A percentile compares a stretch with the other conserved stretches of the same genome.
These are phyloP conservation scores for Drosophila lacteicornis DNA, from an alignment of 1,140 invertebrate species.

Conservation along the genomic window DNA sequence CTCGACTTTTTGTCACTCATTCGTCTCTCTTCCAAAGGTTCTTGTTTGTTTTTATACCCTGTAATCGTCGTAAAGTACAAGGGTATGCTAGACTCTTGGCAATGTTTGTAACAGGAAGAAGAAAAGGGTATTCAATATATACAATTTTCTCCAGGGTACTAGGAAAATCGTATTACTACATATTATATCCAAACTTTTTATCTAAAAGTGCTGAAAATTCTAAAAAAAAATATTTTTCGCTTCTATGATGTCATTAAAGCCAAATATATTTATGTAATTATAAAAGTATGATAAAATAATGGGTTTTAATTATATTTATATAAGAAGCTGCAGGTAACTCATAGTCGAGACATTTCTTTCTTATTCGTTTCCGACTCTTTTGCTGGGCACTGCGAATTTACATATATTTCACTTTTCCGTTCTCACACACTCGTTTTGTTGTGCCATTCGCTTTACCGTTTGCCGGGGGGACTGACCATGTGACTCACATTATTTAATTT, in stretches of 20 bases:
- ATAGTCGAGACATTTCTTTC: not conserved
- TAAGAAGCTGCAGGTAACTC: not conserved
- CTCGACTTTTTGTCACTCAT: conserved; percentile 33
- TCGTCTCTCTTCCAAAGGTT: conserved; percentile 40
- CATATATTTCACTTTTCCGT: conserved; percentile 29
- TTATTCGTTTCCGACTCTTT: not conserved
- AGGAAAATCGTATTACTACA: too few relatives aligned
- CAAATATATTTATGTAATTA: too few relatives aligned
- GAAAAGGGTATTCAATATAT: too few relatives aligned
- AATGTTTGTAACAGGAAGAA: too few relatives aligned
- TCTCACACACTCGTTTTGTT: conserved; percentile 56
- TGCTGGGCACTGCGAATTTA: conserved; percentile 36
- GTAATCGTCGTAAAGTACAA: not conserved
- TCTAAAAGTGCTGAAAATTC: too few relatives aligned
- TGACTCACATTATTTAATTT: conserved; percentile 52
- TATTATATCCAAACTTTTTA: too few relatives aligned
- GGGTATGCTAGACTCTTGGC: not conserved
- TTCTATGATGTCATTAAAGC: too few relatives aligned
- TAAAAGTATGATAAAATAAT: too few relatives aligned
- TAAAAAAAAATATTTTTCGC: too few relatives aligned
- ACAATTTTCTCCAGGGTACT: too few relatives aligned
- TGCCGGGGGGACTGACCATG: conserved; percentile 23
- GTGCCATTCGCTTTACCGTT: conserved; percentile 24
- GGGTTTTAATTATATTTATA: too few relatives aligned
- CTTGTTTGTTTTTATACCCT: conserved; percentile 7